A percentile compares a stretch with the other conserved stretches of the same genome.
phyloP scores from a whole-genome alignment of 1,140 invertebrate genomes.

The Planococcus citri region DNA sequence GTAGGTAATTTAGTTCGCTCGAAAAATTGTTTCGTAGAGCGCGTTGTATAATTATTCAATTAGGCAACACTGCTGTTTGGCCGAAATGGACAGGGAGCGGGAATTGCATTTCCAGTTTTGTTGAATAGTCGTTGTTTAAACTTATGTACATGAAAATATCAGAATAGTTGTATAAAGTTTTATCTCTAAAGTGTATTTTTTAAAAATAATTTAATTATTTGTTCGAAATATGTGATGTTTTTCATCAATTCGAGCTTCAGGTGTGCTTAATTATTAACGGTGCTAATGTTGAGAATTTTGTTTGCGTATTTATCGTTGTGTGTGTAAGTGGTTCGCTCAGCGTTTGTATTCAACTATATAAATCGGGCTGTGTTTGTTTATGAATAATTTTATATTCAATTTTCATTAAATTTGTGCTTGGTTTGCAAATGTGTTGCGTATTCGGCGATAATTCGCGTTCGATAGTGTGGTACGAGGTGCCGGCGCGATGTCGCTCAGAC shows the following conservation, averaged over 20 bases:
- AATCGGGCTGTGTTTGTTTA: neutral
- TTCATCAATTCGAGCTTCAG: neutral
- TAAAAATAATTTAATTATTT: neutral
- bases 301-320: neutral
- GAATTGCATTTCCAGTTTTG: slow-evolving; percentile 1
- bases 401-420: no score
- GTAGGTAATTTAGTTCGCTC: neutral
- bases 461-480: no score
- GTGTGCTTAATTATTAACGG: neutral
- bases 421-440: no score
- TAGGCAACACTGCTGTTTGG: neutral
- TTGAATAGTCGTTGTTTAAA: slow-evolving; percentile 2
- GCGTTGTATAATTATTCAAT: neutral
- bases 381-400: neutral
- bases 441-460: no score
- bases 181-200: no score
- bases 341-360: neutral
- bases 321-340: neutral
- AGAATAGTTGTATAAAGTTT: neutral
- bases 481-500: no score
- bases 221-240: neutral
- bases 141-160: neutral
- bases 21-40: neutral
- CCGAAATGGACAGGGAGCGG: neutral
- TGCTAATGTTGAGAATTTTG: neutral